A percentile compares a stretch with the other conserved stretches of the same genome.
Evolutionary conservation across 2,113 vertebrate genomes (phyloP).

Genomic region (Onychorhynchus coronatus): DNA sequence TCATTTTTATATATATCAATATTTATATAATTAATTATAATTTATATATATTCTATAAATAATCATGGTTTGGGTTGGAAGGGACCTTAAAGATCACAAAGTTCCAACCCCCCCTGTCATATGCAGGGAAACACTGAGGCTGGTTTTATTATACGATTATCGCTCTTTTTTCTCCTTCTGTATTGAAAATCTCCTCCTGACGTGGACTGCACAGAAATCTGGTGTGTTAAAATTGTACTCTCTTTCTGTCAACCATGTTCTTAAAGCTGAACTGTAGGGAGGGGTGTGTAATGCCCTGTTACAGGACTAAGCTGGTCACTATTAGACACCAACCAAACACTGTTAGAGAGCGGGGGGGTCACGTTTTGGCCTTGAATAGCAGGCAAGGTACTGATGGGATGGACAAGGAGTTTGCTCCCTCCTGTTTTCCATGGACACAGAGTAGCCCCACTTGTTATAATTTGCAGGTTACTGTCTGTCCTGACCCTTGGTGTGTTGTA

Average conservation of each 20-base stretch:
- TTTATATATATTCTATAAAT: too few species aligned
- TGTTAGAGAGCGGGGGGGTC: background rate
- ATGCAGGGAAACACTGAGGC: background rate
- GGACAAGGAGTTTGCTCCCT: background rate
- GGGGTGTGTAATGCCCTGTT: background rate
- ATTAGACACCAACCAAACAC: background rate
- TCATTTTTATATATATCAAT: too few species aligned
- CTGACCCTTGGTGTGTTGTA: background rate
- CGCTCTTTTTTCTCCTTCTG: background rate
- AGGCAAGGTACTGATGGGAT: background rate
- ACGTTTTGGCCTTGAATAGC: background rate
- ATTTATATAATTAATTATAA: too few species aligned
- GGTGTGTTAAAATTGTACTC: background rate
- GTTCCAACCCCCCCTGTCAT: background rate
- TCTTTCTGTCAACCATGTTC: background rate
- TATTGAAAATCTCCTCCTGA: background rate
- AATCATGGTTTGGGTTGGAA: background rate
- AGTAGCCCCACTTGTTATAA: background rate
- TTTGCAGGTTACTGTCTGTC: background rate
- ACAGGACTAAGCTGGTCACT: background rate
- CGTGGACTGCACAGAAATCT: background rate
- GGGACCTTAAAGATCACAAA: background rate
- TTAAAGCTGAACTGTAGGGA: background rate
- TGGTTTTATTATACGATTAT: background rate
- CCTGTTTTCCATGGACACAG: background rate